phyloP scores from a whole-genome alignment of 1,140 invertebrate genomes.

The Macrobrachium nipponense region DNA sequence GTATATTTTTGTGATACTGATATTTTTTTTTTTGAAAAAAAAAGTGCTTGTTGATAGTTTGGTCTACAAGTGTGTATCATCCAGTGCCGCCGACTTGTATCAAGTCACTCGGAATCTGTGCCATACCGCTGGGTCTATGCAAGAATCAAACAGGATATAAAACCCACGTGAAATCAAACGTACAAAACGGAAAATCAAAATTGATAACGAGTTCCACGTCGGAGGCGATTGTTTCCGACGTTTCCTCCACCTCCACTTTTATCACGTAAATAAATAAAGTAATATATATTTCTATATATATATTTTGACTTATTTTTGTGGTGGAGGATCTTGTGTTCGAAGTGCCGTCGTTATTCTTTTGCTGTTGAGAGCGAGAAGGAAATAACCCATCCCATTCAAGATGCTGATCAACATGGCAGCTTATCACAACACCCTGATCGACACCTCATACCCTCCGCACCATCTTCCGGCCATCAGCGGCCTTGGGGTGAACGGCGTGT shows the following conservation, averaged over 20 bases:
- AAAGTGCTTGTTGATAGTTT: no score
- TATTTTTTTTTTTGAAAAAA: no score
- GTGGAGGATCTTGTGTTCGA: conserved; percentile 33
- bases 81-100: no score
- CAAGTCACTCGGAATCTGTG: no score
- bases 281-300: conserved; percentile 19
- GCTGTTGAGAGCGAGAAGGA: background rate
- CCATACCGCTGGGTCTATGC: no score
- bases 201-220: no score
- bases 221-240: no score
- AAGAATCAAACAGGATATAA: no score
- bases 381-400: conserved; percentile 35
- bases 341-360: background rate
- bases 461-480: conserved; percentile 59
- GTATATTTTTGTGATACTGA: no score
- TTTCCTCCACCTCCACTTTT: conserved; percentile 2
- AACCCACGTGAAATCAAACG: no score
- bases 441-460: conserved; percentile 62
- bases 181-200: no score
- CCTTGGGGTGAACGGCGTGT: conserved; percentile 56
- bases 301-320: background rate
- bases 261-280: conserved; percentile 26
- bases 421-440: conserved; percentile 64
- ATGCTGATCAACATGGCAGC: conserved; percentile 65
- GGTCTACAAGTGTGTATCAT: no score